Evolutionary conservation across 2,888 invertebrate genomes (phyloP).

Genomic region (Malacosoma neustria): DNA sequence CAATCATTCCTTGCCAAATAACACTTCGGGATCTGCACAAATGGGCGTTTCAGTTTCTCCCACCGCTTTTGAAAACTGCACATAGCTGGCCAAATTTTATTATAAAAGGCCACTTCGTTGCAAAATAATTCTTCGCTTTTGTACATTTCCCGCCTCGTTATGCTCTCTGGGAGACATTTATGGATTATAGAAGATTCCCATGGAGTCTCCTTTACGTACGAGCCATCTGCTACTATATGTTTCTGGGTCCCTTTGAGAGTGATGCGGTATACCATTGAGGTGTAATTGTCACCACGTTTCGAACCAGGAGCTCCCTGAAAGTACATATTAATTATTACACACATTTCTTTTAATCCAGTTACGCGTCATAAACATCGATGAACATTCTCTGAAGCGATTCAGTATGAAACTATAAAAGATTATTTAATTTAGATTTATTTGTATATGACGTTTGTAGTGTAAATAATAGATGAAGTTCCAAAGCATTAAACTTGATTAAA

Average conservation of each 20-base stretch:
- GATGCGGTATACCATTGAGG: constrained; percentile 81
- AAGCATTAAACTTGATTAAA: no score
- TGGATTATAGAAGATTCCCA: constrained; percentile 81
- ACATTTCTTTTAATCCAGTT: no score
- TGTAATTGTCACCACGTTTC: constrained; percentile 83
- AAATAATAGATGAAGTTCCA: no score
- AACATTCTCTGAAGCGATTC: no score
- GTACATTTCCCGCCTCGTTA: constrained; percentile 77
- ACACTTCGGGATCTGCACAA: constrained; percentile 75
- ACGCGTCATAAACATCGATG: no score
- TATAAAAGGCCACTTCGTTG: constrained; percentile 84
- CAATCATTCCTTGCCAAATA: constrained; percentile 75
- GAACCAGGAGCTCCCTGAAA: constrained; percentile 79
- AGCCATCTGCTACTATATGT: constrained; percentile 34
- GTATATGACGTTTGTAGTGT: no score
- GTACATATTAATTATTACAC: no score
- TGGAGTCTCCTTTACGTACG: constrained; percentile 45
- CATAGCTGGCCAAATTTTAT: constrained; percentile 80
- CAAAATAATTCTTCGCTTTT: constrained; percentile 82
- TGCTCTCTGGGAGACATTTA: constrained; percentile 80
- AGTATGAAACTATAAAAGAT: no score
- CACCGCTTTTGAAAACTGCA: constrained; percentile 70
- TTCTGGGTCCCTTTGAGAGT: constrained; percentile 69
- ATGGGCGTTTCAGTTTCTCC: constrained; percentile 49
- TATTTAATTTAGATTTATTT: no score